A percentile compares a stretch with the other conserved stretches of the same genome.
phyloP scores from a whole-genome alignment of 92 coral and sea anemone species.

The Porites divaricata region DNA sequence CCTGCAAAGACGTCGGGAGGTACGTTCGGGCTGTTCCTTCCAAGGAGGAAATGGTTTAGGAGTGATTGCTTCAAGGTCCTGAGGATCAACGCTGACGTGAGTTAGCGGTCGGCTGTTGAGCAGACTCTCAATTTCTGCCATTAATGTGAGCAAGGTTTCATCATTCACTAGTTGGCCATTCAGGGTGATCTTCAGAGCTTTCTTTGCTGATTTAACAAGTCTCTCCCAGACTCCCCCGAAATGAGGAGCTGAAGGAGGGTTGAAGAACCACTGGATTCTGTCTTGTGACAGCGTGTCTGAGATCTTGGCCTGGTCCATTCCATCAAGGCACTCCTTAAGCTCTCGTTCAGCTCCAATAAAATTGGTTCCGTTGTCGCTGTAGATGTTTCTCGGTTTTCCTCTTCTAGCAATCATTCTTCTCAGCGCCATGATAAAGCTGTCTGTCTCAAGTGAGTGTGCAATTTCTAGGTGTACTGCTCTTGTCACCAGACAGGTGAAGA shows the following conservation, averaged over 20 bases:
- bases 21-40: constrained; percentile 35
- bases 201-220: constrained; percentile 44
- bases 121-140: constrained; percentile 25
- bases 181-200: constrained; percentile 39
- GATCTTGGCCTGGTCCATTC: constrained; percentile 39
- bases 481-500: constrained; percentile 23
- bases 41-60: constrained; percentile 51
- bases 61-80: constrained; percentile 36
- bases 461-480: constrained; percentile 33
- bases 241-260: constrained; percentile 39
- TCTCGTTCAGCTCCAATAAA: constrained; percentile 44
- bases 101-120: constrained; percentile 28
- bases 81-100: constrained; percentile 40
- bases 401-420: constrained; percentile 41
- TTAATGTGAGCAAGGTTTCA: constrained; percentile 43
- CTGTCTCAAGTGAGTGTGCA: constrained; percentile 52
- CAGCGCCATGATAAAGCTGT: constrained; percentile 62
- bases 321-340: constrained; percentile 37
- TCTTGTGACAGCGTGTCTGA: constrained; percentile 35
- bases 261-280: constrained; percentile 37
- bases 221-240: constrained; percentile 51
- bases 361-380: constrained; percentile 51
- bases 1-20: constrained; percentile 45
- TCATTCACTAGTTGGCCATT: constrained; percentile 45
- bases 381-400: constrained; percentile 37